Percentiles rank a stretch among this genome's conserved stretches.
phyloP scores from a whole-genome alignment of 2,797 vertebrate genomes.

The Lacerta bilineata region DNA sequence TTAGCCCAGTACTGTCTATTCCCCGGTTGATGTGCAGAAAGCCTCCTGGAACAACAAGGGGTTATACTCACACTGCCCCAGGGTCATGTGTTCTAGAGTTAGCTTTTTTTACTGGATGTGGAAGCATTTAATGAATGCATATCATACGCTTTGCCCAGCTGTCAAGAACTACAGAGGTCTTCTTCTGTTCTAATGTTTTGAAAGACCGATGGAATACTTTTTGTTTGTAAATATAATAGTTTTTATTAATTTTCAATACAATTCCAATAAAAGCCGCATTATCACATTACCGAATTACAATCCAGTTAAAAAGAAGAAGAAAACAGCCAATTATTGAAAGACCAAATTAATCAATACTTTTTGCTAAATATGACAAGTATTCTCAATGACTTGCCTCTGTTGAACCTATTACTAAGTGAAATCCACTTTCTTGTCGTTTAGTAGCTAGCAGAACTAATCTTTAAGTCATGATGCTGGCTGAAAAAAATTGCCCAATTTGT shows the following conservation, averaged over 20 bases:
- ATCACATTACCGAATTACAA: no score
- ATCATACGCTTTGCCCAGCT: not conserved
- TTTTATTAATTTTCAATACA: no score
- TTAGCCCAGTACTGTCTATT: not conserved
- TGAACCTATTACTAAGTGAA: not conserved
- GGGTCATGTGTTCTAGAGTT: no score
- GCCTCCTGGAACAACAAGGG: not conserved
- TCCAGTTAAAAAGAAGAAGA: no score
- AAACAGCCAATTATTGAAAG: no score
- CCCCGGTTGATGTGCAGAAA: not conserved
- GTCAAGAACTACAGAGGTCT: not conserved
- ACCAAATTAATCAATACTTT: not conserved
- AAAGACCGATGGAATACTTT: not conserved
- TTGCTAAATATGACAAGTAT: not conserved
- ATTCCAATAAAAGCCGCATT: no score
- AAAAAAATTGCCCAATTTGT: not conserved
- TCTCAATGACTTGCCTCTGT: not conserved
- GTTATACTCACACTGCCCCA: no score
- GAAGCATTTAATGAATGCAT: not conserved
- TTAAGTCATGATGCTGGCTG: not conserved
- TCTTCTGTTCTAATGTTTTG: not conserved
- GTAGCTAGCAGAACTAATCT: no score
- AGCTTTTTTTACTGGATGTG: no score
- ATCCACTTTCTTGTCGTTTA: no score
- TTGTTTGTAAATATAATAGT: no score